Conservation (phyloP, 2,888 invertebrate genomes). For the Chymomyza procnemis region DNA sequence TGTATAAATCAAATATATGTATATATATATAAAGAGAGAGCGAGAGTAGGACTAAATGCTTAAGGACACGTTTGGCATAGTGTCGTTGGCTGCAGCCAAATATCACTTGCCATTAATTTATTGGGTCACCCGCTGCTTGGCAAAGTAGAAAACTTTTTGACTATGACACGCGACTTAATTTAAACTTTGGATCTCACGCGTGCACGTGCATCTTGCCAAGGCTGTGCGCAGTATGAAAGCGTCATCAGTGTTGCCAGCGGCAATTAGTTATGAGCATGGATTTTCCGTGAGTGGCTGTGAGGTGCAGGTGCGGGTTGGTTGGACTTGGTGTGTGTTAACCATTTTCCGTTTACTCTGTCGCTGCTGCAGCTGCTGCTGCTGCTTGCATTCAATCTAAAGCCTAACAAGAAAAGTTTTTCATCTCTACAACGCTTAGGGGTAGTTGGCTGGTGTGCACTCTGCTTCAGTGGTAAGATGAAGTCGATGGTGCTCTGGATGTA, state of each 20-base stretch:
- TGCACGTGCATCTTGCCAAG: not conserved
- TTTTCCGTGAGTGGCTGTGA: constrained; percentile 26
- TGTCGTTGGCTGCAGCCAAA: not conserved
- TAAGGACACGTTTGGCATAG: not conserved
- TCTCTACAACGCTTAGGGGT: not conserved
- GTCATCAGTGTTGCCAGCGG: constrained; percentile 18
- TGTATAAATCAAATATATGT: constrained; percentile 22
- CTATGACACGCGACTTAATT: constrained; percentile 62
- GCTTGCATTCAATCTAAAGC: constrained; percentile 20
- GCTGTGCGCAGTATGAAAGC: not conserved
- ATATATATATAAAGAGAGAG: not conserved
- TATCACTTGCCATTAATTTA: constrained; percentile 22
- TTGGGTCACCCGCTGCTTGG: not conserved
- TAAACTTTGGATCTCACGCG: constrained; percentile 44
- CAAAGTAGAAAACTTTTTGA: constrained; percentile 47
- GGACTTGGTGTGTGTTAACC: constrained; percentile 10
- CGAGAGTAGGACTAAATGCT: not conserved
- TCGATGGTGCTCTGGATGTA: not conserved
- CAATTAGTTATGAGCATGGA: constrained; percentile 50
- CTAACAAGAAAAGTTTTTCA: constrained; percentile 32
- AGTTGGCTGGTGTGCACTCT: not conserved
- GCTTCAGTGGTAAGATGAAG: not conserved
- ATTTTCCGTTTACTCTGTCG: constrained; percentile 1
- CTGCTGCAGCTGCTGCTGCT: not conserved
- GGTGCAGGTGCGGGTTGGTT: not conserved